Conservation (phyloP, 2,113 vertebrate genomes). For the Eurystomus gularis region DNA sequence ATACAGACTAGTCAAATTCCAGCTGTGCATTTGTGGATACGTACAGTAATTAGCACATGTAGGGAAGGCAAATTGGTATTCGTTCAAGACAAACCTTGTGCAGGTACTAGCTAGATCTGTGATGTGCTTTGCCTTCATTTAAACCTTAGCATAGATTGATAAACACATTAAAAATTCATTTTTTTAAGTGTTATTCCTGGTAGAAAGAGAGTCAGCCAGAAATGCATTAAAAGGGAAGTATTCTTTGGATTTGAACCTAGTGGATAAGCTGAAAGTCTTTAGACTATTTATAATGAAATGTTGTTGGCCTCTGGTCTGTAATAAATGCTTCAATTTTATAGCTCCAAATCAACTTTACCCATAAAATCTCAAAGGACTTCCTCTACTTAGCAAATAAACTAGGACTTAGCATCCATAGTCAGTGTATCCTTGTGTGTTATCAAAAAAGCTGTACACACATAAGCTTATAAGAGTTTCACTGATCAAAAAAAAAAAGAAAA, state of each 20-base stretch:
- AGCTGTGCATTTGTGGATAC: neutral
- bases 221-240: neutral
- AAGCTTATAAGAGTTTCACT: neutral
- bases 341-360: slow-evolving; percentile 53
- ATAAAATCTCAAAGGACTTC: slow-evolving; percentile 51
- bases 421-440: neutral
- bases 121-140: neutral
- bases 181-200: neutral
- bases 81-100: neutral
- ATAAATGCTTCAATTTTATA: slow-evolving; percentile 55
- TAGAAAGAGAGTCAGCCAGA: neutral
- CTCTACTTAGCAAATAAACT: slow-evolving; percentile 35
- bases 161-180: neutral
- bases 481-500: neutral
- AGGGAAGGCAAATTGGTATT: neutral
- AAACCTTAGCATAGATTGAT: neutral
- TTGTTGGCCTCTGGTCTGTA: slow-evolving; percentile 47
- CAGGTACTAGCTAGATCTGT: neutral
- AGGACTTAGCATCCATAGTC: neutral
- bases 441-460: neutral
- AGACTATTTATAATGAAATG: slow-evolving; percentile 38
- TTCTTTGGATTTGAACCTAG: slow-evolving; percentile 8
- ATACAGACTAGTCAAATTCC: neutral
- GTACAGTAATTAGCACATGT: neutral
- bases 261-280: slow-evolving; percentile 34